Conservation (phyloP, 1,140 invertebrate species). For the Drosophila ogumai region DNA sequence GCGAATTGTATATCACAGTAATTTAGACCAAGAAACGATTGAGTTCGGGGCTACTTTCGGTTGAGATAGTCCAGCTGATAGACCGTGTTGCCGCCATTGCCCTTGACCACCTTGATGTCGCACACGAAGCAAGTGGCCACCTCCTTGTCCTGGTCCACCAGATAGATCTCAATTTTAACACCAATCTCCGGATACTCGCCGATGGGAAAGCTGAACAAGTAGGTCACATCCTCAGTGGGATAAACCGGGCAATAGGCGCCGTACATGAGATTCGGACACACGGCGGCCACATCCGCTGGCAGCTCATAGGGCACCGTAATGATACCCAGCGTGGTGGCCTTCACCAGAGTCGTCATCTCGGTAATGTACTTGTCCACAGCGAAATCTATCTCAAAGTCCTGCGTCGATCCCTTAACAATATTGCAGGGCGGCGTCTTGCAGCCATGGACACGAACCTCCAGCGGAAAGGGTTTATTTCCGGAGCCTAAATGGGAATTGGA, state of each 20-base stretch:
- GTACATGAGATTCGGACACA: constrained; percentile 72
- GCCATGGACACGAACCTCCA: constrained; percentile 60
- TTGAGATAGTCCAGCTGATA: constrained; percentile 59
- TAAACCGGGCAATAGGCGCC: constrained; percentile 78
- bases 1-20: constrained; percentile 58
- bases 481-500: constrained; percentile 49
- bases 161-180: constrained; percentile 74
- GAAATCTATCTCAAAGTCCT: constrained; percentile 74
- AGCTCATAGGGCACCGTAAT: constrained; percentile 78
- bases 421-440: constrained; percentile 69
- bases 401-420: constrained; percentile 55
- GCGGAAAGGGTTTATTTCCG: constrained; percentile 67
- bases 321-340: constrained; percentile 71
- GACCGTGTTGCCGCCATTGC: constrained; percentile 8
- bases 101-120: constrained; percentile 78
- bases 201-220: constrained; percentile 70
- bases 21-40: constrained; percentile 33
- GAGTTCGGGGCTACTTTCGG: not conserved
- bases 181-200: constrained; percentile 76
- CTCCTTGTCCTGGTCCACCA: constrained; percentile 73
- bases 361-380: constrained; percentile 68
- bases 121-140: constrained; percentile 70
- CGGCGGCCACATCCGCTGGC: constrained; percentile 64
- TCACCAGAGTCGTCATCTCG: constrained; percentile 59
- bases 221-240: constrained; percentile 80